Percentiles rank a stretch among this genome's conserved stretches.
These are phyloP conservation scores for Astreopora myriophthalma DNA, from an alignment of 64 coral and sea anemone species.

Conservation along the genomic window DNA sequence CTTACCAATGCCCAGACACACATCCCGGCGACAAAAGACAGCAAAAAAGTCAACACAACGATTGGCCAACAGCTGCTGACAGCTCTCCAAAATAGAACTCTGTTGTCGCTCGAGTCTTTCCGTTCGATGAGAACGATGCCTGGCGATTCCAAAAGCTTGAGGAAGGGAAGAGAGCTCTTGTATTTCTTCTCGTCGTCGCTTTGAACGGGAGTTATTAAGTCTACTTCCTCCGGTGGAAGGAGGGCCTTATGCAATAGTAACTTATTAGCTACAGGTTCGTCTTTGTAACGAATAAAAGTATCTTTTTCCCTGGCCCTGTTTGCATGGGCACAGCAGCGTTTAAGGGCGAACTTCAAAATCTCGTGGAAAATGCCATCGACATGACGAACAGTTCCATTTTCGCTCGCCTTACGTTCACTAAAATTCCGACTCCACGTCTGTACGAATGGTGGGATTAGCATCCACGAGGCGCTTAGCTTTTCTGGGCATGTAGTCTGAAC, in stretches of 20 bases:
- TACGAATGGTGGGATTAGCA: neutral
- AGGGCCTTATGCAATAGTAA: neutral
- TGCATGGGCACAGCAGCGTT: neutral
- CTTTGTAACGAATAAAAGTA: neutral
- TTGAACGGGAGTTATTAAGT: neutral
- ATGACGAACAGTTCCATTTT: neutral
- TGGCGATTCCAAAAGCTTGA: neutral
- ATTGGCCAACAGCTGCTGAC: neutral
- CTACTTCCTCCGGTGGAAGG: neutral
- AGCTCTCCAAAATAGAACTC: neutral
- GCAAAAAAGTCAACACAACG: neutral
- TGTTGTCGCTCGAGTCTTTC: neutral
- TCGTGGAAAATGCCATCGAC: neutral
- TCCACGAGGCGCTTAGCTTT: neutral
- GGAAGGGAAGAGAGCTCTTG: neutral
- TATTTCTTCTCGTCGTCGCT: neutral
- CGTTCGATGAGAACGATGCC: neutral
- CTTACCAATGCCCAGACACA: slow-evolving; percentile 1
- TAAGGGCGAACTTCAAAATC: neutral
- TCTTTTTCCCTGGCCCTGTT: neutral
- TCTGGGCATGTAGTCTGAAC: neutral
- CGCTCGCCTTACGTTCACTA: neutral
- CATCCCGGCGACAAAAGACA: neutral
- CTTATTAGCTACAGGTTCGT: neutral
- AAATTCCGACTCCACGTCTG: neutral